phyloP scores from a whole-genome alignment of 37 sponge, comb jelly and placozoan genomes.

The Halichondria panicea region DNA sequence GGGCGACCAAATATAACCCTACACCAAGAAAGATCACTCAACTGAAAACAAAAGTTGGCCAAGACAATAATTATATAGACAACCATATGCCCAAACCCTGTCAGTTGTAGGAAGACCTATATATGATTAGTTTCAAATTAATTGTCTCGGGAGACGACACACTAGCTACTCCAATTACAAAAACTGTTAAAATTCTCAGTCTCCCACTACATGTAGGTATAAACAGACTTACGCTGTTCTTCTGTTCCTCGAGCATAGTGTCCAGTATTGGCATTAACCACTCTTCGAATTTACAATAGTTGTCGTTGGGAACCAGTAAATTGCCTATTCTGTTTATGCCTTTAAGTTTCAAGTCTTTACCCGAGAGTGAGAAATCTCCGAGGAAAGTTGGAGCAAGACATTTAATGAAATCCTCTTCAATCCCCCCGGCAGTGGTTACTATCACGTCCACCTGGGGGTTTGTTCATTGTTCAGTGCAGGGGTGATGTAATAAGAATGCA shows the following conservation, averaged over 20 bases:
- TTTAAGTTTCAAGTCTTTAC: conserved; percentile 71
- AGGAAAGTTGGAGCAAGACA: conserved; percentile 88
- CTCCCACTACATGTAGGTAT: too few species aligned
- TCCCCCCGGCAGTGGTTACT: conserved; percentile 95
- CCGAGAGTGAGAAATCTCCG: conserved; percentile 86
- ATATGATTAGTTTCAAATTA: too few species aligned
- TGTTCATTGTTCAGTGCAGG: too few species aligned
- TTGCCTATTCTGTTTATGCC: conserved; percentile 97
- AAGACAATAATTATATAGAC: too few species aligned
- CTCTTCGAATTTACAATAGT: conserved; percentile 96
- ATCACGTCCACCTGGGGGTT: conserved; percentile 82
- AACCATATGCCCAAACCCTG: too few species aligned
- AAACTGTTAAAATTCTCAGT: too few species aligned
- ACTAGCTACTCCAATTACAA: too few species aligned
- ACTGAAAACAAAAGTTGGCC: too few species aligned
- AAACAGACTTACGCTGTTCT: conserved; percentile 47
- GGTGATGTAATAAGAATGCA: too few species aligned
- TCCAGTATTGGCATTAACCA: conserved; percentile 93
- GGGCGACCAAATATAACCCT: conserved; percentile 86
- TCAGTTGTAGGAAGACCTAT: too few species aligned
- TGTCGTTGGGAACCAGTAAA: conserved; percentile 90
- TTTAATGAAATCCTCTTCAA: conserved; percentile 99
- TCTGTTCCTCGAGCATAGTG: conserved; percentile 84
- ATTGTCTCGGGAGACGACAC: too few species aligned
- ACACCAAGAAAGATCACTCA: too few species aligned